These are phyloP conservation scores for Coracias cyanogaster DNA, from an alignment of 2,797 vertebrate species.

Conservation along the genomic window DNA sequence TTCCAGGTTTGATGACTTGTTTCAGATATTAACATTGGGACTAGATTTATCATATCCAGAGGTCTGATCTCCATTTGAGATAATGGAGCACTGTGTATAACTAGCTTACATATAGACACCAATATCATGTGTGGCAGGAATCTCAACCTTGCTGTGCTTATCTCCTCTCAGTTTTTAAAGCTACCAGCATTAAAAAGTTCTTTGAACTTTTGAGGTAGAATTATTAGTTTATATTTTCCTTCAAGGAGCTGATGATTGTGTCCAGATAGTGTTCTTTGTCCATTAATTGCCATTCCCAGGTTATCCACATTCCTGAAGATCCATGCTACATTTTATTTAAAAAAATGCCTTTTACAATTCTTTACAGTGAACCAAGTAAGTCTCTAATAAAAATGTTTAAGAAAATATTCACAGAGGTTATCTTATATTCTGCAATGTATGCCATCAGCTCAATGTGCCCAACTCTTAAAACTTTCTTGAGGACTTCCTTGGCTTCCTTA, in stretches of 20 bases:
- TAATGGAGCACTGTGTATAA: background rate
- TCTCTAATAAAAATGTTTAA: too few relatives aligned
- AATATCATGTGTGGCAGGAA: background rate
- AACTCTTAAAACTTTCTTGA: too few relatives aligned
- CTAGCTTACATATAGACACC: background rate
- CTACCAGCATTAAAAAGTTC: background rate
- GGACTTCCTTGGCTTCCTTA: too few relatives aligned
- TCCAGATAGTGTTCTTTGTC: background rate
- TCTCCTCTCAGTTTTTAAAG: background rate
- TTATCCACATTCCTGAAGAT: background rate
- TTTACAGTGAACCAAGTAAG: background rate
- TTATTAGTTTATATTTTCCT: background rate
- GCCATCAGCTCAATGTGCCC: too few relatives aligned
- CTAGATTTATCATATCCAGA: background rate
- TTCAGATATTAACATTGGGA: background rate
- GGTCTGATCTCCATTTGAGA: background rate
- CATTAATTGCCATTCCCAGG: background rate
- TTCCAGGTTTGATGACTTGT: background rate
- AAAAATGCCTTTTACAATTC: background rate
- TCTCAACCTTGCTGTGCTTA: background rate
- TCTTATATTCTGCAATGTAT: too few relatives aligned
- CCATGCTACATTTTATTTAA: background rate
- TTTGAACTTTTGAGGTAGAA: background rate
- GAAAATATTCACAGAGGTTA: too few relatives aligned
- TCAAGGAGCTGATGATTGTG: background rate